Conservation (phyloP, 2,797 vertebrate species). For the Sorex maritimensis region DNA sequence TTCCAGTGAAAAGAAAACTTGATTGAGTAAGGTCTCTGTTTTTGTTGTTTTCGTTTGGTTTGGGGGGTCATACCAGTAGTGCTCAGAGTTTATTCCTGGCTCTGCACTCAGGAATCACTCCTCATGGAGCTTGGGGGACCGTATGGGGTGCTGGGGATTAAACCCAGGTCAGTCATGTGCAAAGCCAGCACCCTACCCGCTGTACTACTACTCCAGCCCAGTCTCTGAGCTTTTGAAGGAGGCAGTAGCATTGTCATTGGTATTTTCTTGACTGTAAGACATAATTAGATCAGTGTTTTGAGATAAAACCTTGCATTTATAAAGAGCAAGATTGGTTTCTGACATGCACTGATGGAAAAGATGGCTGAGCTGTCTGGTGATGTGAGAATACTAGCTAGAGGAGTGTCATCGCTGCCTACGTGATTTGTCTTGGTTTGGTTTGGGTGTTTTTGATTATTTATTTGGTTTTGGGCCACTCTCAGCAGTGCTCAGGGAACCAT, state of each 20-base stretch:
- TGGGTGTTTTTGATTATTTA: too few species aligned
- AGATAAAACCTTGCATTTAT: constrained; percentile 63
- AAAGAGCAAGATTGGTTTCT: constrained; percentile 37
- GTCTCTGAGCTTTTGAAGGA: constrained; percentile 41
- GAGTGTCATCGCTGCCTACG: background rate
- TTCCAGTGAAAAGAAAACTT: constrained; percentile 33
- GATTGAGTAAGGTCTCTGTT: background rate
- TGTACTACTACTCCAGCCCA: too few species aligned
- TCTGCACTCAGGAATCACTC: too few species aligned
- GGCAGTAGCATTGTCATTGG: background rate
- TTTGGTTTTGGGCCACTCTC: too few species aligned
- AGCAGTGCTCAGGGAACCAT: too few species aligned
- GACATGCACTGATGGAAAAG: background rate
- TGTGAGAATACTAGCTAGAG: background rate
- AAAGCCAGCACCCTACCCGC: too few species aligned
- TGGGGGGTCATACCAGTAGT: too few species aligned
- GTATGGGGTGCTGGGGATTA: too few species aligned
- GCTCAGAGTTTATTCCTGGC: too few species aligned
- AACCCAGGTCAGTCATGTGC: too few species aligned
- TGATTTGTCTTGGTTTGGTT: background rate
- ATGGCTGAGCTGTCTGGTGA: background rate
- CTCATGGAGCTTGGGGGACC: too few species aligned
- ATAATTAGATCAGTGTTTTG: constrained; percentile 43
- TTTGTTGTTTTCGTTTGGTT: too few species aligned
- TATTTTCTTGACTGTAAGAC: constrained; percentile 49